phyloP scores from a whole-genome alignment of 1,140 invertebrate species.

The Drosophila oshimai region DNA sequence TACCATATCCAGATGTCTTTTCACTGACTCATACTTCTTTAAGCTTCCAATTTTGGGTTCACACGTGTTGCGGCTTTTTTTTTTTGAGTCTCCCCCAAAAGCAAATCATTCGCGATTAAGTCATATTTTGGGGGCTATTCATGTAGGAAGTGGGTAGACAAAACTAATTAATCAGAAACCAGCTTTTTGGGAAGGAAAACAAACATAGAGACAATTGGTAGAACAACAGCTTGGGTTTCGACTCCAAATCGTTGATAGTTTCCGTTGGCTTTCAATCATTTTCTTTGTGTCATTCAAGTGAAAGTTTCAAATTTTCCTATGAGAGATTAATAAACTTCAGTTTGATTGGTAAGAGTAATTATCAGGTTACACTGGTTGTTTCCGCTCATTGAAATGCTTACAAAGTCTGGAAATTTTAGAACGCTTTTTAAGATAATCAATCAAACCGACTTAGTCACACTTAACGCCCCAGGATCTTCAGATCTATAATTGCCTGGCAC shows the following conservation, averaged over 20 bases:
- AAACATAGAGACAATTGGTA: conserved; percentile 21
- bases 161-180: conserved; percentile 39
- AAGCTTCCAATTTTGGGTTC: conserved; percentile 19
- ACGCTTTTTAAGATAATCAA: conserved; percentile 18
- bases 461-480: not conserved
- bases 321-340: conserved; percentile 5
- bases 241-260: conserved; percentile 17
- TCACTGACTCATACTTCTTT: conserved; percentile 10
- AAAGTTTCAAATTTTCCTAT: conserved; percentile 21
- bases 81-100: conserved; percentile 30
- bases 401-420: not conserved
- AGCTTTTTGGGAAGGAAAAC: conserved; percentile 10
- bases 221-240: conserved; percentile 9
- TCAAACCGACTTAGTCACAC: conserved; percentile 32
- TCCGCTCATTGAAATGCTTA: not conserved
- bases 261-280: conserved; percentile 17
- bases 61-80: conserved; percentile 28
- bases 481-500: conserved; percentile 40
- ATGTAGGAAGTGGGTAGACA: conserved; percentile 22
- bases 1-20: not conserved
- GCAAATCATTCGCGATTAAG: conserved; percentile 40
- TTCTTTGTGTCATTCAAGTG: conserved; percentile 30
- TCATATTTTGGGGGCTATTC: conserved; percentile 27
- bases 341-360: conserved; percentile 16
- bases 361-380: conserved; percentile 6